These are phyloP conservation scores for Acipenser oxyrinchus DNA, from an alignment of 2,797 vertebrate genomes.

Conservation along the genomic window DNA sequence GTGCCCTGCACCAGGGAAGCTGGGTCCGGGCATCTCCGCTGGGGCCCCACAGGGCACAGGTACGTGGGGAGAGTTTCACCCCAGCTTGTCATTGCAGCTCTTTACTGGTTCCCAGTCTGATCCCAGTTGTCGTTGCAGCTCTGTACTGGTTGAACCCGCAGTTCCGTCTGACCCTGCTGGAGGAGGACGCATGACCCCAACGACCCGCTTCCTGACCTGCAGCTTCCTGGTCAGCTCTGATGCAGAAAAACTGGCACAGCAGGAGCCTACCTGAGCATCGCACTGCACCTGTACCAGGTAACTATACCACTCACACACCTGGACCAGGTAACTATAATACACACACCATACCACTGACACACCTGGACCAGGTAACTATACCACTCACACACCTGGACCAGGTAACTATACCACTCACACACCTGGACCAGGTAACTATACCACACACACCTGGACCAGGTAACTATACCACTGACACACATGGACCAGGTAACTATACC, in stretches of 20 bases:
- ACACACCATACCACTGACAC: slow-evolving; percentile 13
- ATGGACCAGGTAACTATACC: background rate
- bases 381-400: background rate
- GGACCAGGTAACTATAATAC: background rate
- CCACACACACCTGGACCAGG: slow-evolving; percentile 35
- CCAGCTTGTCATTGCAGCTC: slow-evolving; percentile 26
- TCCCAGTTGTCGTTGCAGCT: slow-evolving; percentile 27
- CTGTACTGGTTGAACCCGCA: slow-evolving; percentile 54
- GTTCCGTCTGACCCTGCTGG: slow-evolving; percentile 42
- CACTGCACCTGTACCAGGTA: slow-evolving; percentile 54
- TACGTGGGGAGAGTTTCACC: slow-evolving; percentile 16
- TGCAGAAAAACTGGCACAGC: slow-evolving; percentile 58
- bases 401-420: slow-evolving; percentile 13
- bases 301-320: background rate
- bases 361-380: slow-evolving; percentile 50
- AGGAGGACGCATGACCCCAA: slow-evolving; percentile 29
- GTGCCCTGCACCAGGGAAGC: slow-evolving; percentile 44
- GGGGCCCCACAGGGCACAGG: slow-evolving; percentile 29
- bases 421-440: slow-evolving; percentile 50
- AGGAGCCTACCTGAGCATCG: slow-evolving; percentile 32
- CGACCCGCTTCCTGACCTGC: slow-evolving; percentile 36
- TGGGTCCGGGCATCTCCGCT: slow-evolving; percentile 45
- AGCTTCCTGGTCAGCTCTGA: slow-evolving; percentile 60
- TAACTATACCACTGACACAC: slow-evolving; percentile 22
- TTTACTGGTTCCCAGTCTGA: slow-evolving; percentile 31